Evolutionary conservation across 2,797 vertebrate genomes (phyloP).

Genomic region (Pangasius krempfi): DNA sequence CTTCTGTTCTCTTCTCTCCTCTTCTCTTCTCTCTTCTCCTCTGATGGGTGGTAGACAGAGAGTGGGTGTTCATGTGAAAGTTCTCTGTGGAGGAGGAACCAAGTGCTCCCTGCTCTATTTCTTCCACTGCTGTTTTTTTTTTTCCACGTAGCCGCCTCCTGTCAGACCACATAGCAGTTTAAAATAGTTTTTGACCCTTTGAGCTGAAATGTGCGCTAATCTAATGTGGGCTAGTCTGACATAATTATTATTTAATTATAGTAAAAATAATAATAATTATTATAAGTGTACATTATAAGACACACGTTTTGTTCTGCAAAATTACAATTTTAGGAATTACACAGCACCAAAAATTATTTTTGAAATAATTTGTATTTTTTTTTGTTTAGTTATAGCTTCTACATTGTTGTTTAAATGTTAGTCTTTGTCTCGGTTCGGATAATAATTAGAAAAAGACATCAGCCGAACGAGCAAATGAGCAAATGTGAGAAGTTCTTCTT

Average conservation of each 20-base stretch:
- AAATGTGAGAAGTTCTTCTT: not conserved
- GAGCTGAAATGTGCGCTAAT: not conserved
- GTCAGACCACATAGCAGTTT: not conserved
- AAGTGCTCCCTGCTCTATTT: not conserved
- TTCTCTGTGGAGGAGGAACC: conserved; percentile 35
- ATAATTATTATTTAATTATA: too few relatives aligned
- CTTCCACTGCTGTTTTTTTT: not conserved
- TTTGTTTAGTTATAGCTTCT: not conserved
- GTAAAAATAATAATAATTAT: too few relatives aligned
- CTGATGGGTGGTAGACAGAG: not conserved
- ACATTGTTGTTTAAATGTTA: not conserved
- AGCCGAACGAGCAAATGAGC: not conserved
- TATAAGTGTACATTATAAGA: not conserved
- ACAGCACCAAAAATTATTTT: too few relatives aligned
- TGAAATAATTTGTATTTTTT: too few relatives aligned
- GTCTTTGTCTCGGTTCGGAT: not conserved
- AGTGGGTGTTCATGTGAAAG: conserved; percentile 31
- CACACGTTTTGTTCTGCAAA: not conserved
- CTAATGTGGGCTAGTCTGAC: not conserved
- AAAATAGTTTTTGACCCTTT: not conserved
- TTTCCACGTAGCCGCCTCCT: not conserved
- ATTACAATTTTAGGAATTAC: not conserved
- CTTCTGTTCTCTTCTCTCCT: not conserved
- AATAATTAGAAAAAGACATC: not conserved
- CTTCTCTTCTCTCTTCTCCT: not conserved